These are phyloP conservation scores for Oxytorus armatus DNA, from an alignment of 2,888 invertebrate species.

Conservation along the genomic window DNA sequence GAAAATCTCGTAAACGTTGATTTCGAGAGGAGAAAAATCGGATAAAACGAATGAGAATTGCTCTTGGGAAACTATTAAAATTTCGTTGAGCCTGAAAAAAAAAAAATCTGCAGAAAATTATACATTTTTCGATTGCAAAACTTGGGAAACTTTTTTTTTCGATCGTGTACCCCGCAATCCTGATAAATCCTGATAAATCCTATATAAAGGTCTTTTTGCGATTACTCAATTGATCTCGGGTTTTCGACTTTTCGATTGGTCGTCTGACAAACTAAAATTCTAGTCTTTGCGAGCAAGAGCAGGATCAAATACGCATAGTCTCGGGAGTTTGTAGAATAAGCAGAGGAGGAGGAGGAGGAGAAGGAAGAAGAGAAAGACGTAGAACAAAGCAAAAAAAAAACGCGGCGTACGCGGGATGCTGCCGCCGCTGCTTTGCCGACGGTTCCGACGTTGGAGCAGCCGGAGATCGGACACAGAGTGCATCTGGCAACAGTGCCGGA, in stretches of 20 bases:
- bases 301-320: slow-evolving; percentile 28
- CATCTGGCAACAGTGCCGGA: slow-evolving; percentile 67
- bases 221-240: too few species aligned
- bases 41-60: too few species aligned
- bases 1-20: slow-evolving; percentile 11
- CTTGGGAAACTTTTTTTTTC: too few species aligned
- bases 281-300: slow-evolving; percentile 13
- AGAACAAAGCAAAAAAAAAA: slow-evolving; percentile 23
- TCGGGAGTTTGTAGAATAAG: slow-evolving; percentile 55
- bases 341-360: slow-evolving; percentile 29
- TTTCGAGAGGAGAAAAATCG: neutral
- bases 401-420: slow-evolving; percentile 52
- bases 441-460: slow-evolving; percentile 60
- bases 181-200: too few species aligned
- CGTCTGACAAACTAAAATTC: slow-evolving; percentile 20
- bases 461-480: slow-evolving; percentile 41
- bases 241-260: too few species aligned
- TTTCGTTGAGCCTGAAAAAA: neutral
- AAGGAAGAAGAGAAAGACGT: too few species aligned
- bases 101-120: neutral
- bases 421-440: slow-evolving; percentile 35
- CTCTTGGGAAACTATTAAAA: neutral
- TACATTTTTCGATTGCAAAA: neutral
- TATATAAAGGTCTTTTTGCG: too few species aligned
- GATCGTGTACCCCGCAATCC: too few species aligned